phyloP scores from a whole-genome alignment of 2,797 vertebrate genomes.

The Pseudopleuronectes americanus region DNA sequence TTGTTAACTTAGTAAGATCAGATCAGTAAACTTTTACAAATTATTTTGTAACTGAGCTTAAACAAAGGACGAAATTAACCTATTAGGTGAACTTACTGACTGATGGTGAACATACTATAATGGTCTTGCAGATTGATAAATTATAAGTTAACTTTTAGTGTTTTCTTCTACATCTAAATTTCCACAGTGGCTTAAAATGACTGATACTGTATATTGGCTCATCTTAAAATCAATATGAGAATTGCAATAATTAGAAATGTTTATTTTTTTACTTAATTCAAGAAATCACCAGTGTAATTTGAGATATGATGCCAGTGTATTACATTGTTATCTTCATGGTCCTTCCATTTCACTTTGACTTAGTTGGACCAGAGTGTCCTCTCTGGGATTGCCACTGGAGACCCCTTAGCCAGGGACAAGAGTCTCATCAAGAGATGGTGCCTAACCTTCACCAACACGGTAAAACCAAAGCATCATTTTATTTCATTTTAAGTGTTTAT shows the following conservation, averaged over 20 bases:
- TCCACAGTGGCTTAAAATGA: no score
- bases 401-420: constrained; percentile 85
- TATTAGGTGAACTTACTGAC: no score
- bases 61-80: background rate
- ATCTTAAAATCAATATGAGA: no score
- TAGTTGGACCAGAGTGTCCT: constrained; percentile 91
- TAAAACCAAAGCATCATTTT: constrained; percentile 37
- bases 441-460: constrained; percentile 81
- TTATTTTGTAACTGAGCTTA: background rate
- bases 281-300: background rate
- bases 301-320: constrained; percentile 11
- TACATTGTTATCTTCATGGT: constrained; percentile 15
- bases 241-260: background rate
- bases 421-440: constrained; percentile 92
- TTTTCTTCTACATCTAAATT: no score
- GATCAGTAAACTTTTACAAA: background rate
- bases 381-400: constrained; percentile 86
- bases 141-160: no score
- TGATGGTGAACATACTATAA: no score
- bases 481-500: no score
- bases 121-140: no score
- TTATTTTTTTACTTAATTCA: background rate
- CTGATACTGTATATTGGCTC: no score
- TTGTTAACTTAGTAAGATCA: no score
- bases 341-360: constrained; percentile 10